A percentile compares a stretch with the other conserved stretches of the same genome.
phyloP scores from a whole-genome alignment of 2,888 invertebrate genomes.

The Ormyrus rosae region DNA sequence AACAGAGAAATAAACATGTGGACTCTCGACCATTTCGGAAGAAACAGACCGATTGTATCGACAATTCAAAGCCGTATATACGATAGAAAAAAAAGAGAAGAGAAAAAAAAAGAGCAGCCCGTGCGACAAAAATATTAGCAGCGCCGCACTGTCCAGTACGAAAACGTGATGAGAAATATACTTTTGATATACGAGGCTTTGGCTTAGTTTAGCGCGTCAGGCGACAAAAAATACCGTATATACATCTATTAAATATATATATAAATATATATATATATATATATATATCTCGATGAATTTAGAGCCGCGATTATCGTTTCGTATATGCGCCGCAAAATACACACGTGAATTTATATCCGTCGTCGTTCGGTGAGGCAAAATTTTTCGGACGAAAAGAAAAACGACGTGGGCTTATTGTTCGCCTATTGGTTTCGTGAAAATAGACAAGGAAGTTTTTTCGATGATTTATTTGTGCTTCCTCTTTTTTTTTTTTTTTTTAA shows the following conservation, averaged over 20 bases:
- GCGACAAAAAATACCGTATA: conserved; percentile 6
- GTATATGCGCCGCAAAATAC: conserved; percentile 4
- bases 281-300: conserved; percentile 15
- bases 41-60: conserved; percentile 21
- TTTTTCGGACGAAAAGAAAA: conserved; percentile 25
- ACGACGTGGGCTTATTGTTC: conserved; percentile 33
- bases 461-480: background rate
- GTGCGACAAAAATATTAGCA: conserved; percentile 16
- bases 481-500: conserved; percentile 14
- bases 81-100: no score
- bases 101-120: conserved; percentile 31
- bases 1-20: conserved; percentile 34
- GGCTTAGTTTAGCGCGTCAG: conserved; percentile 41
- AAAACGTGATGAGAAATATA: conserved; percentile 62
- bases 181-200: conserved; percentile 58
- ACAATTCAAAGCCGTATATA: conserved; percentile 31
- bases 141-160: conserved; percentile 56
- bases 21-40: conserved; percentile 27
- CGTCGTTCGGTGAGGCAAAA: conserved; percentile 1
- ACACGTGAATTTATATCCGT: background rate
- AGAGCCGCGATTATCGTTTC: conserved; percentile 27
- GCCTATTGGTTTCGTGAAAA: conserved; percentile 33
- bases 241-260: background rate
- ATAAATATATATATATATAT: conserved; percentile 5
- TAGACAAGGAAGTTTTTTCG: conserved; percentile 10